Conservation (phyloP, 2,113 vertebrate genomes). For the Danio rerio region GRCz12tu NC_133180.1:47164001-47164500, state of each 20-base stretch:
- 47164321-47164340: slow-evolving; percentile 11
- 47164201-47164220: too few relatives aligned
- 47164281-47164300: slow-evolving; percentile 28
- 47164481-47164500: neutral
- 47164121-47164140: too few relatives aligned
- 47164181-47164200: too few relatives aligned
- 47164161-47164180: too few relatives aligned
- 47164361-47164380: too few relatives aligned
- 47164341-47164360: neutral
- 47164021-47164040: too few relatives aligned
- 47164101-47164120: too few relatives aligned
- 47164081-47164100: too few relatives aligned
- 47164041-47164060: too few relatives aligned
- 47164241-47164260: slow-evolving; percentile 2
- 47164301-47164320: slow-evolving; percentile 3
- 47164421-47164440: neutral
- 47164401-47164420: neutral
- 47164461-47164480: neutral
- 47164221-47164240: neutral
- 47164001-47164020: too few relatives aligned
- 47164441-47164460: neutral
- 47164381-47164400: neutral
- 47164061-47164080: too few relatives aligned
- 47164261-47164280: slow-evolving; percentile 38
- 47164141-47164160: too few relatives aligned